Base-by-base conservation (phyloP, 1,140 invertebrate species). In the Antheraea pernyi region DNA sequence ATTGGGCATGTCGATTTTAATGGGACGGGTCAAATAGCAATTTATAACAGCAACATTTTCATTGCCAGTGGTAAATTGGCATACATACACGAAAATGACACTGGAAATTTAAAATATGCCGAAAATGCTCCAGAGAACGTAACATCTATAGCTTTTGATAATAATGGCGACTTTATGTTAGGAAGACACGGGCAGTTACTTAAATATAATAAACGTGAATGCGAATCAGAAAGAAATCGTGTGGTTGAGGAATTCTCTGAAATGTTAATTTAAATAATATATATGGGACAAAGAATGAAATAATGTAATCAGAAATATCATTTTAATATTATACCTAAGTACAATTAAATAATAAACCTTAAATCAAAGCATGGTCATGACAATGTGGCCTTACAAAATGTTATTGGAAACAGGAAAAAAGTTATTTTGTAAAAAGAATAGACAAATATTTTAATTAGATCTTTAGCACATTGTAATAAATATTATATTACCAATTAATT, bases 61-160 rank as follows among this genome's bases (percentile, higher is more conserved):
- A 60, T 89, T 65, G 86, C 86, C 13, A 88, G 83, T 67, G 73
- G 84, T 42, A 79, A 77, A 11, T 72, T 91, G 18, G 68, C 74
- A 13, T 91, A 88, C 62, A 78, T 86, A 7, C 81, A 86, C 61
- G 78, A 85, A 74, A 91, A 89, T 70, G 82, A 88, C 61, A 83
- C 80, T 13, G 81, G 76, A 10, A 76, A 76, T 48, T 36, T 89
- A 58, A 88, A 87, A 75, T 64, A 73, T n/a, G 78, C 84, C 5
- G 71, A 80, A 60, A 83, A 85, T 65, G 68, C 78, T 16, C 84
- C 86, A 5, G 78, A 69, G 7, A 85, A 83, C 70, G 77, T 87
- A 39, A 82, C 84, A 36, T 79, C 88, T 5, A 77, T 91, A 72
- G 82, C 88, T 22, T 91, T 91, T 76, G 83, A 91, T 71, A 63